phyloP scores from a whole-genome alignment of 92 coral and sea anemone species.

The Zoanthus sociatus region DNA sequence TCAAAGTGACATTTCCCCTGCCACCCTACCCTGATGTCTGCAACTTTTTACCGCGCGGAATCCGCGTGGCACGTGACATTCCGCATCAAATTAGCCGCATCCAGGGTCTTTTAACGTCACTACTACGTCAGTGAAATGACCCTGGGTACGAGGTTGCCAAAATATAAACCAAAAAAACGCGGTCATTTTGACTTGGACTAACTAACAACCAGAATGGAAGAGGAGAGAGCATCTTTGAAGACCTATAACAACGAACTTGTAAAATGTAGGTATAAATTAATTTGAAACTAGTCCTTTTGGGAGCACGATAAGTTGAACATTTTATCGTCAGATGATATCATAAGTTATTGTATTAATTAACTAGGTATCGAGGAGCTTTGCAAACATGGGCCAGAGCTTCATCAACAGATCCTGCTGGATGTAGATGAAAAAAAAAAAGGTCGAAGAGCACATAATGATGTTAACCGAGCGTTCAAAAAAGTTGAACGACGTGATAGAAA shows the following conservation, averaged over 20 bases:
- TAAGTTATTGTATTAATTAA: neutral
- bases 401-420: constrained; percentile 79
- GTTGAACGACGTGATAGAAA: too few relatives aligned
- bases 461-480: constrained; percentile 94
- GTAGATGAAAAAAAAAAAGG: constrained; percentile 96
- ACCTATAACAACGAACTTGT: constrained; percentile 96
- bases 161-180: constrained; percentile 46
- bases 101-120: constrained; percentile 46
- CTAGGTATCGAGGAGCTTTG: constrained; percentile 98
- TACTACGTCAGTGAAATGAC: constrained; percentile 55
- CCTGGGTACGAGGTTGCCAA: neutral
- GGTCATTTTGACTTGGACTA: constrained; percentile 62
- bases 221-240: constrained; percentile 81
- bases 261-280: constrained; percentile 74
- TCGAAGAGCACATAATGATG: constrained; percentile 87
- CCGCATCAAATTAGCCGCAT: too few relatives aligned
- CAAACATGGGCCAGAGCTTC: constrained; percentile 93
- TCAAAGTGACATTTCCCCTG: too few relatives aligned
- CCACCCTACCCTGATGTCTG: too few relatives aligned
- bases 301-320: neutral
- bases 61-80: too few relatives aligned
- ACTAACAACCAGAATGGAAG: constrained; percentile 57
- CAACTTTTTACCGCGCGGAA: too few relatives aligned
- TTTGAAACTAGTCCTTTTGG: too few relatives aligned
- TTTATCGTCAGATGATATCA: constrained; percentile 4